phyloP scores from a whole-genome alignment of 2,888 invertebrate species.

The Ditula angustiorana region DNA sequence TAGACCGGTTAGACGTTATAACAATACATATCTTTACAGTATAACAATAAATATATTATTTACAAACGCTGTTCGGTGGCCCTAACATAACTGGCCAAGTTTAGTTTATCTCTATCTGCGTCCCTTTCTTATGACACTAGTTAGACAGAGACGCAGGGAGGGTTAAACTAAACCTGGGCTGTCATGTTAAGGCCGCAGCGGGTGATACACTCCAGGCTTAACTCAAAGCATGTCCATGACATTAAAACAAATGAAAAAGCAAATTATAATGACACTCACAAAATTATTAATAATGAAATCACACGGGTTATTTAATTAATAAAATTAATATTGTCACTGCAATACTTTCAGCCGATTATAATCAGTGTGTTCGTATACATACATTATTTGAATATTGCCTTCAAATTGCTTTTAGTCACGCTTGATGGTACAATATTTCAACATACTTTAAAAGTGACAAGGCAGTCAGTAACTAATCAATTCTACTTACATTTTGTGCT shows the following conservation, averaged over 20 bases:
- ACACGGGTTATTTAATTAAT: constrained; percentile 4
- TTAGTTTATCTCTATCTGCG: too few species aligned
- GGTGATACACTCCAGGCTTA: constrained; percentile 76
- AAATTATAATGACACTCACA: constrained; percentile 11
- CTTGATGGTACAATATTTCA: not conserved
- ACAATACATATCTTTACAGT: constrained; percentile 3
- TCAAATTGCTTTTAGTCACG: constrained; percentile 44
- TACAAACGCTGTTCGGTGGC: constrained; percentile 19
- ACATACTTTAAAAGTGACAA: constrained; percentile 13
- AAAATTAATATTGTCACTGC: constrained; percentile 2
- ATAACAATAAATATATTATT: constrained; percentile 29
- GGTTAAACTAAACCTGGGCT: too few species aligned
- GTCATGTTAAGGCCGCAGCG: too few species aligned
- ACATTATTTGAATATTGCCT: constrained; percentile 40
- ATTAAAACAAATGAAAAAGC: constrained; percentile 19
- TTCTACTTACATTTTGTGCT: not conserved
- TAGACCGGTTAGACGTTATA: constrained; percentile 50
- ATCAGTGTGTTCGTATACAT: not conserved
- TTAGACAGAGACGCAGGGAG: too few species aligned
- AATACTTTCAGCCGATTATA: constrained; percentile 6
- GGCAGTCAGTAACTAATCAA: not conserved
- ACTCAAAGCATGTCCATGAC: constrained; percentile 47
- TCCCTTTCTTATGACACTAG: too few species aligned
- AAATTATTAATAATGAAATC: constrained; percentile 2
- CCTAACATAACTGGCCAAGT: too few species aligned